Conservation (phyloP, 2,888 invertebrate species). For the Agriopis aurantiaria region DNA sequence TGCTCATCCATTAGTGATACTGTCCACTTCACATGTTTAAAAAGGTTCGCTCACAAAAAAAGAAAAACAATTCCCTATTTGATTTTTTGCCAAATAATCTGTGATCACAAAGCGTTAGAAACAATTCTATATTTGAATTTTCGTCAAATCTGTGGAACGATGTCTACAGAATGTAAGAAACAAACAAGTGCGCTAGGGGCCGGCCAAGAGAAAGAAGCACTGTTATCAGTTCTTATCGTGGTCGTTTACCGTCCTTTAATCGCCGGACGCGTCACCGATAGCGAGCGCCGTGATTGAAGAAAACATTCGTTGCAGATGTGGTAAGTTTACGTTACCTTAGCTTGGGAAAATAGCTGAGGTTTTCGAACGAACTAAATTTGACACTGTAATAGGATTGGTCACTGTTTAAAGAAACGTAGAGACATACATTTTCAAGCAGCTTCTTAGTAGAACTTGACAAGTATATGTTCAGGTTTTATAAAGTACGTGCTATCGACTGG, state of each 20-base stretch:
- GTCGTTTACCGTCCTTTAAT: slow-evolving; percentile 82
- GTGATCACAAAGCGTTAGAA: background rate
- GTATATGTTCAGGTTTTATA: too few relatives aligned
- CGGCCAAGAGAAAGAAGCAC: slow-evolving; percentile 72
- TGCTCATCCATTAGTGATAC: background rate
- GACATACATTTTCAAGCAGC: too few relatives aligned
- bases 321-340: background rate
- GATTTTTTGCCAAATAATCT: background rate
- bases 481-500: too few relatives aligned
- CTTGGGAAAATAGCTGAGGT: background rate
- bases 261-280: slow-evolving; percentile 79
- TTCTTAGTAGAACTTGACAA: too few relatives aligned
- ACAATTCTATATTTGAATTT: slow-evolving; percentile 29
- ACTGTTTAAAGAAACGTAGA: background rate
- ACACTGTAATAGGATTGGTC: background rate
- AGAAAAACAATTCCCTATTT: background rate
- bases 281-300: slow-evolving; percentile 60
- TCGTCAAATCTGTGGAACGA: slow-evolving; percentile 27
- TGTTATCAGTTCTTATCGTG: slow-evolving; percentile 79
- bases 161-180: slow-evolving; percentile 64
- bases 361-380: background rate
- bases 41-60: slow-evolving; percentile 3
- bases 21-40: slow-evolving; percentile 4
- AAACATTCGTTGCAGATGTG: slow-evolving; percentile 47
- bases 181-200: slow-evolving; percentile 68